Conservation (phyloP, 1,140 invertebrate genomes). For the Drosophila parvula region DNA sequence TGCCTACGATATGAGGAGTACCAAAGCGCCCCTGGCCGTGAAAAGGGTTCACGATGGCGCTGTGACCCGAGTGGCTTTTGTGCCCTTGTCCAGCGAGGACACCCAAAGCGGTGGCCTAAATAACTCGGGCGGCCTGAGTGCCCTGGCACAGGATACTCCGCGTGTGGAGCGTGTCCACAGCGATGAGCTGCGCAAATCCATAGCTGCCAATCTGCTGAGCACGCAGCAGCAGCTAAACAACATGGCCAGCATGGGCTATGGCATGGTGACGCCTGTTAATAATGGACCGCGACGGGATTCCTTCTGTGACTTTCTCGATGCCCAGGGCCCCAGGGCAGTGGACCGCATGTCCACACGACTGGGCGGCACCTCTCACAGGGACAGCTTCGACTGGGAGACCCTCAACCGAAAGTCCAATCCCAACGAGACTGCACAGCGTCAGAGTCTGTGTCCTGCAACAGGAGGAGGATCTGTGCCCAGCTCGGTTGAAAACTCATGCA, state of each 20-base stretch:
- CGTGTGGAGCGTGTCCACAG: constrained; percentile 42
- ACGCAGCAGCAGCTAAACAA: constrained; percentile 37
- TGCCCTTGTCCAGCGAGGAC: constrained; percentile 60
- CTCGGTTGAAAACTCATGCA: constrained; percentile 26
- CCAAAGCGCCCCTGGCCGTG: constrained; percentile 58
- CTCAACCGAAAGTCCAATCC: constrained; percentile 40
- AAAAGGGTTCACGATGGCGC: constrained; percentile 63
- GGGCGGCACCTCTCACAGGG: constrained; percentile 41
- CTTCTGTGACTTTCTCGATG: constrained; percentile 79
- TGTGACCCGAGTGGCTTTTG: constrained; percentile 74
- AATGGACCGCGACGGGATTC: constrained; percentile 62
- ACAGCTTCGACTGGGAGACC: constrained; percentile 80
- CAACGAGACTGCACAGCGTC: constrained; percentile 35
- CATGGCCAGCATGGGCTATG: constrained; percentile 28
- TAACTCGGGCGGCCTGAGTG: constrained; percentile 35
- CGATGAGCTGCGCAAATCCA: constrained; percentile 65
- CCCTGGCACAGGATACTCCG: constrained; percentile 14
- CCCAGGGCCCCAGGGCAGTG: constrained; percentile 46
- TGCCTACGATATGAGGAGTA: constrained; percentile 76
- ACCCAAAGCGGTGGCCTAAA: constrained; percentile 55
- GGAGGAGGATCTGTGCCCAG: constrained; percentile 21
- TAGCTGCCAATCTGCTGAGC: constrained; percentile 46
- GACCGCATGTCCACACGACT: constrained; percentile 71
- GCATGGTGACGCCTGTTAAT: neutral
- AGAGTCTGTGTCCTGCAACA: constrained; percentile 23